Evolutionary conservation across 2,797 vertebrate genomes (phyloP), one percentile per base, ranked within the genome.

Genomic region (Chiroxiphia lanceolata): DNA sequence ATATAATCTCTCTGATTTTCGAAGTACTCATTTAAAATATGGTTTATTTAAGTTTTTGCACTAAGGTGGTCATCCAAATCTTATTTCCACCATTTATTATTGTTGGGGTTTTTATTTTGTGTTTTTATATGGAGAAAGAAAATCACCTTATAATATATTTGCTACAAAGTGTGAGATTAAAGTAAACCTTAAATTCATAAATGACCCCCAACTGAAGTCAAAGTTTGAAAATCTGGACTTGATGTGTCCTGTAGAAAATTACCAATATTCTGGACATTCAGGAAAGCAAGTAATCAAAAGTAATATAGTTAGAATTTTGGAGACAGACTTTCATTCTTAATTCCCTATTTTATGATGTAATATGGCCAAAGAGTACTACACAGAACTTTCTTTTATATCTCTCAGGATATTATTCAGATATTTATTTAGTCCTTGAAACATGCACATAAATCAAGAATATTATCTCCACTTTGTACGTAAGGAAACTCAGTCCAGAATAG

Each of bases 161-260:
- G 11, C 48, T 83, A 64, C 92, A 40, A 89, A 77, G 8, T 21
- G 60, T 38, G 68, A 86, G 34, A 26, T 67, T 78, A 82, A 60
- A 75, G 22, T 93, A 92, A 93, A 44, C 21, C 19, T 64, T 82
- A 88, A 83, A 60, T 90, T 88, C n/a, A 92, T 9, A 85, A 93
- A 88, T 80, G 18, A 15, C 75, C 40, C 56, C 53, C 9, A 86
- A 53, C 36, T 25, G 29, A 95, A 89, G 22, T 57, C 10, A 44
- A 56, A 89, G 18, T 63, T 78, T 76, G 51, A 93, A 96, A 83
- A 40, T 45, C 31, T 54, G 7, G 23, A 38, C 21, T 84, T 57
- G 13, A 5, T 33, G 6, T 36, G n/a, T 64, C 29, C 38, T 83
- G 11, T 16, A 68, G 38, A 60, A 87, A 65, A 50, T 2, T 14